Evolutionary conservation across 2,797 vertebrate species (phyloP).

Genomic region (Peromyscus melanophrys): DNA sequence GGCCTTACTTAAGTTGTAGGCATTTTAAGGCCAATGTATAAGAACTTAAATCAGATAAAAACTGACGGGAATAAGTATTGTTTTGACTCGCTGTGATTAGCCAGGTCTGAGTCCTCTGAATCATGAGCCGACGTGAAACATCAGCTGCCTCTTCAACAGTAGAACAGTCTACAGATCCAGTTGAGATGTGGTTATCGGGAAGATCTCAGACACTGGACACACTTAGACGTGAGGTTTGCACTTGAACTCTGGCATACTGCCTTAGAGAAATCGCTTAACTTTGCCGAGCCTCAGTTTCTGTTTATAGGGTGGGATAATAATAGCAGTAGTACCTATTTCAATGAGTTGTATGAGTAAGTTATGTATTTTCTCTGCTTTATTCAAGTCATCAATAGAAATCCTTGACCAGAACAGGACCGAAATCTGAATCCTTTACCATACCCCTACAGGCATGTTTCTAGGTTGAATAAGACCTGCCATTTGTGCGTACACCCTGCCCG

Average conservation of each 20-base stretch:
- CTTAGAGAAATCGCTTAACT: neutral
- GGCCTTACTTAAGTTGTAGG: constrained; percentile 40
- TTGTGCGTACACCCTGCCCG: neutral
- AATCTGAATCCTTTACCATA: neutral
- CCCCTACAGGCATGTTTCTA: neutral
- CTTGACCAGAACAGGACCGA: constrained; percentile 1
- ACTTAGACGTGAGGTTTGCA: neutral
- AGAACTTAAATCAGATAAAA: constrained; percentile 69
- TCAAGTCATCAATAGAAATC: constrained; percentile 42
- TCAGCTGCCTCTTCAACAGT: constrained; percentile 21
- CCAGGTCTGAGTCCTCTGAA: constrained; percentile 12
- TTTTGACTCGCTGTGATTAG: constrained; percentile 44
- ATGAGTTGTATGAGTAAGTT: neutral
- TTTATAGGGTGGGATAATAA: neutral
- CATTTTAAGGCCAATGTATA: constrained; percentile 58
- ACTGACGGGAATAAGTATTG: constrained; percentile 19
- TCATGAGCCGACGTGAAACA: constrained; percentile 26
- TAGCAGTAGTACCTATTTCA: neutral
- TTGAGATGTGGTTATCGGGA: neutral
- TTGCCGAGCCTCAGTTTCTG: constrained; percentile 11
- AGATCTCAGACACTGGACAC: neutral
- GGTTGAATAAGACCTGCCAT: neutral
- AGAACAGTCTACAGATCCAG: neutral
- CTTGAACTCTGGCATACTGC: neutral
- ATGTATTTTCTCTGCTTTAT: constrained; percentile 17